Evolutionary conservation across 1,140 invertebrate species (phyloP).

Genomic region (Potamilus streckersoni): DNA sequence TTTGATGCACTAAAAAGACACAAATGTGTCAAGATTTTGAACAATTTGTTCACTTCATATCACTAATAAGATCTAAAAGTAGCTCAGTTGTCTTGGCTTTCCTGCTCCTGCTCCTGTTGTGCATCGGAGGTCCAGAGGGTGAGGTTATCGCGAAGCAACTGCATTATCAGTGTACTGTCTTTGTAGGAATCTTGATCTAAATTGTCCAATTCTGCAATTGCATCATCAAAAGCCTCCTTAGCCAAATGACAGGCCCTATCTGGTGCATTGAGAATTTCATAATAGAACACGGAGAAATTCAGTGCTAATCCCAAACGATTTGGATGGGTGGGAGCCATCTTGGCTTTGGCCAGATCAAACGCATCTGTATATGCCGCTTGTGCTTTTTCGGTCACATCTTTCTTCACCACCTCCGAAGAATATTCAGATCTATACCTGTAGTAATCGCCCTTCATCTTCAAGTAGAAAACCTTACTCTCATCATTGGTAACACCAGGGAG

Average conservation of each 20-base stretch:
- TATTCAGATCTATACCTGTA: slow-evolving; percentile 99
- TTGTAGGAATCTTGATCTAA: slow-evolving; percentile 99
- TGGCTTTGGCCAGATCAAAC: slow-evolving; percentile 98
- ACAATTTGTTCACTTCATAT: no score
- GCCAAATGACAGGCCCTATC: slow-evolving; percentile 99
- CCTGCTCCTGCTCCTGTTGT: slow-evolving; percentile 34
- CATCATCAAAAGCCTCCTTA: slow-evolving; percentile 99
- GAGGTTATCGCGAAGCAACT: slow-evolving; percentile 98
- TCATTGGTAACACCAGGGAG: slow-evolving; percentile 70
- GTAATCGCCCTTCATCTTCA: slow-evolving; percentile 99
- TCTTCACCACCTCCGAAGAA: slow-evolving; percentile 78
- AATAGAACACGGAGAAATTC: slow-evolving; percentile 99
- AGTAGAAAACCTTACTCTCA: slow-evolving; percentile 98
- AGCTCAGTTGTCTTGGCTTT: no score
- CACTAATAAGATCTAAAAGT: no score
- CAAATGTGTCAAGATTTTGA: no score
- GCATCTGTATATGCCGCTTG: slow-evolving; percentile 99
- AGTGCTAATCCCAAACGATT: slow-evolving; percentile 98
- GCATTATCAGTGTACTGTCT: slow-evolving; percentile 99
- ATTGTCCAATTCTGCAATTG: slow-evolving; percentile 98
- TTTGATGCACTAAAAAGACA: no score
- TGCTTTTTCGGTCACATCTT: slow-evolving; percentile 90
- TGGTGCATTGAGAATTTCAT: slow-evolving; percentile 99
- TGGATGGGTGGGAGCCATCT: slow-evolving; percentile 99
- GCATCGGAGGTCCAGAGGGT: slow-evolving; percentile 72